phyloP scores from a whole-genome alignment of 2,113 vertebrate species.

The Amia ocellicauda region DNA sequence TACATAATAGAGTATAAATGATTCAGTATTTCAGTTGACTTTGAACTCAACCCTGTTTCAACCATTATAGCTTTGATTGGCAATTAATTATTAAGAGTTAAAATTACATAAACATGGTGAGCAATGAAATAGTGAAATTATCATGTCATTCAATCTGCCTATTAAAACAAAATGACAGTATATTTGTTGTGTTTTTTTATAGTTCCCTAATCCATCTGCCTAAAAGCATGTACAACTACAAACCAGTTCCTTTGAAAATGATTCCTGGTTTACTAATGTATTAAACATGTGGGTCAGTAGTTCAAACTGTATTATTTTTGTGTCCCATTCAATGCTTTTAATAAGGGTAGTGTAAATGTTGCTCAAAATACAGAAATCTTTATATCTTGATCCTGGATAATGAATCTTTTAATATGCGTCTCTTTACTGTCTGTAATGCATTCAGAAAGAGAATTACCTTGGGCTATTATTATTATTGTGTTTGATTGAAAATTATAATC shows the following conservation, averaged over 20 bases:
- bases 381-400: neutral
- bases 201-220: conserved; percentile 7
- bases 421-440: neutral
- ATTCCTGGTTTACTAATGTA: conserved; percentile 24
- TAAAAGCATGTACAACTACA: conserved; percentile 23
- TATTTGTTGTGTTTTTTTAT: conserved; percentile 30
- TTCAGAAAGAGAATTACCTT: conserved; percentile 12
- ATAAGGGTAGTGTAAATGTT: conserved; percentile 15
- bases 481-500: conserved; percentile 27
- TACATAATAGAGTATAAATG: conserved; percentile 64
- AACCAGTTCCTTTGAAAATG: conserved; percentile 22
- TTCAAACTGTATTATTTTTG: conserved; percentile 10
- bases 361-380: neutral
- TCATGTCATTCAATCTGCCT: conserved; percentile 2
- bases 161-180: too few species aligned
- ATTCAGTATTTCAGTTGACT: conserved; percentile 76
- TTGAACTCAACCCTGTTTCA: conserved; percentile 74
- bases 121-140: conserved; percentile 8
- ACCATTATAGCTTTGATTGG: conserved; percentile 72
- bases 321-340: conserved; percentile 2
- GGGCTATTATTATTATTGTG: conserved; percentile 20
- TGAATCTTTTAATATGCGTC: neutral
- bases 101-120: conserved; percentile 70
- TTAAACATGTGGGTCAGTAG: conserved; percentile 27
- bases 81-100: conserved; percentile 82